phyloP scores from a whole-genome alignment of 1,140 invertebrate species.

The Dufourea novaeangliae region DNA sequence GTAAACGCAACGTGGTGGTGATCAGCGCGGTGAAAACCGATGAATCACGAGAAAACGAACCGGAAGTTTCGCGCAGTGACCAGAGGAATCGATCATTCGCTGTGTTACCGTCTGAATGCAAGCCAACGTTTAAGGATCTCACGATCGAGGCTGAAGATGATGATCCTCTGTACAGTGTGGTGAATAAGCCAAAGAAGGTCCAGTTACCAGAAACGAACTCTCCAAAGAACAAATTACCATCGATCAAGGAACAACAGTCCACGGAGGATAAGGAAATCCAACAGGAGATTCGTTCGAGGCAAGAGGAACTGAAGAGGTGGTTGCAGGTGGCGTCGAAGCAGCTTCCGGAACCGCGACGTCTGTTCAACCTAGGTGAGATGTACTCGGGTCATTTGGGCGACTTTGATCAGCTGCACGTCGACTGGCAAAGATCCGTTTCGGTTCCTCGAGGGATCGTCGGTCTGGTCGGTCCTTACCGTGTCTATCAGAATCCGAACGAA shows the following conservation, averaged over 20 bases:
- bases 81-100: neutral
- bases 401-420: conserved; percentile 23
- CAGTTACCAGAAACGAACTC: conserved; percentile 10
- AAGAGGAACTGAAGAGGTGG: conserved; percentile 68
- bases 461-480: conserved; percentile 70
- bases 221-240: conserved; percentile 4
- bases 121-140: neutral
- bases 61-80: conserved; percentile 1
- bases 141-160: conserved; percentile 48
- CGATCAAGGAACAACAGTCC: conserved; percentile 7
- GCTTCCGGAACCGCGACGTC: conserved; percentile 33
- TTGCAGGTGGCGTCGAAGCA: conserved; percentile 54
- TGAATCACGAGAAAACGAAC: neutral
- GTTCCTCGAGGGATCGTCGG: conserved; percentile 71
- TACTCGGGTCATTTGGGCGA: conserved; percentile 17
- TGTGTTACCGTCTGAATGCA: conserved; percentile 10
- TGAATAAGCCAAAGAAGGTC: conserved; percentile 64
- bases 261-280: neutral
- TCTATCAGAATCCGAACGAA: conserved; percentile 66
- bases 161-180: conserved; percentile 71
- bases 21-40: conserved; percentile 62
- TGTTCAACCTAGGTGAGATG: conserved; percentile 41
- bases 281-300: conserved; percentile 46
- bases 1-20: conserved; percentile 50
- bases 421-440: conserved; percentile 41